Evolutionary conservation across 1,140 invertebrate genomes (phyloP).

Genomic region (Drosophila novamexicana): DNA sequence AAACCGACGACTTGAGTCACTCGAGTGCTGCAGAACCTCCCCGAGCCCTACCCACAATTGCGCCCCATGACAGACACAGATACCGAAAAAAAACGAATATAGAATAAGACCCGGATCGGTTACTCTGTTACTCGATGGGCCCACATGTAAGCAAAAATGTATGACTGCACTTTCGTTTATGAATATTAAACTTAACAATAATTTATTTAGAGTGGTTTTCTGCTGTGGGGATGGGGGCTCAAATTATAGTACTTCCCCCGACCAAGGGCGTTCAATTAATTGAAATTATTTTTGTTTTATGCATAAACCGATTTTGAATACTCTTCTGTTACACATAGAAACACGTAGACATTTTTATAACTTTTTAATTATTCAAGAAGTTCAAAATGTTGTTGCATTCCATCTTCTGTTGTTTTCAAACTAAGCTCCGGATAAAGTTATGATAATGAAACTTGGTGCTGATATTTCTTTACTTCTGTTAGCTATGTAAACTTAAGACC

Average conservation of each 20-base stretch:
- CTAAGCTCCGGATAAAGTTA: no score
- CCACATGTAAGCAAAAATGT: conserved; percentile 17
- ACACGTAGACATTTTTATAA: no score
- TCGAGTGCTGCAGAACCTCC: conserved; percentile 23
- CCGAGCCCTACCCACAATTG: neutral
- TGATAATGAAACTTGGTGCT: no score
- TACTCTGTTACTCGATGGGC: conserved; percentile 8
- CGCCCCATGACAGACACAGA: conserved; percentile 1
- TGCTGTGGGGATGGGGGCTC: neutral
- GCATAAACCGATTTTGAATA: conserved; percentile 8
- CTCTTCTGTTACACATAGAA: neutral
- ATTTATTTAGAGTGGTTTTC: conserved; percentile 3
- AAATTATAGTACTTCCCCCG: no score
- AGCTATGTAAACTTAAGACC: no score
- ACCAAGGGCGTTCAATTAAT: conserved; percentile 41
- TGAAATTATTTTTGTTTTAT: conserved; percentile 33
- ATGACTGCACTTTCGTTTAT: conserved; percentile 42
- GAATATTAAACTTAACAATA: conserved; percentile 39
- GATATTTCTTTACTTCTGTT: no score
- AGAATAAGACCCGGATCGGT: conserved; percentile 25
- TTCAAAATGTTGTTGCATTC: no score
- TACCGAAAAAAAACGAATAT: conserved; percentile 5
- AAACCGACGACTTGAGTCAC: conserved; percentile 56
- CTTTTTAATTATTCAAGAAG: no score
- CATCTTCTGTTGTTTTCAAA: no score